phyloP scores from a whole-genome alignment of 1,140 invertebrate species.

The Rhysida immarginata region DNA sequence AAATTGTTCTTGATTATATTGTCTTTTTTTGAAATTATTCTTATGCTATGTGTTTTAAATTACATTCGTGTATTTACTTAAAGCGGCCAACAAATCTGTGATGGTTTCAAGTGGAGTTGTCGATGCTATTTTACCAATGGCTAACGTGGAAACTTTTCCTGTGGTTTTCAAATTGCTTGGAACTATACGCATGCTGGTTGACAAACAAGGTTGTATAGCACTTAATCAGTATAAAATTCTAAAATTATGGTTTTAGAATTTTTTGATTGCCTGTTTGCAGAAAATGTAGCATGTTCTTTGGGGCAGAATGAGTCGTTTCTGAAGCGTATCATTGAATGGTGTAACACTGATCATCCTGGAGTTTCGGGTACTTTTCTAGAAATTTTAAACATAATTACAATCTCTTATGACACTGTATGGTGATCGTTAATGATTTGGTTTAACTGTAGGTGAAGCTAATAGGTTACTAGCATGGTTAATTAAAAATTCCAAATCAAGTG shows the following conservation, averaged over 20 bases:
- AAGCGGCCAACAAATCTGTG: slow-evolving; percentile 1
- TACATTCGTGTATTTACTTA: background rate
- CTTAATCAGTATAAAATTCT: too few species aligned
- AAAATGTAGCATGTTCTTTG: slow-evolving; percentile 42
- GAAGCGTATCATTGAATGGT: slow-evolving; percentile 55
- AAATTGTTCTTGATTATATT: too few species aligned
- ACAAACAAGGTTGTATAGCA: slow-evolving; percentile 64
- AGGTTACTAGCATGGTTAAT: slow-evolving; percentile 65
- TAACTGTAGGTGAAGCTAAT: slow-evolving; percentile 50
- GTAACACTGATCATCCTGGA: slow-evolving; percentile 57
- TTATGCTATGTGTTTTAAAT: too few species aligned
- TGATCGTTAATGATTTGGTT: background rate
- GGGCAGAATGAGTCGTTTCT: slow-evolving; percentile 42
- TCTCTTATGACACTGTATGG: too few species aligned
- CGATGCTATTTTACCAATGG: slow-evolving; percentile 50
- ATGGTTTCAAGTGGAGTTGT: slow-evolving; percentile 42
- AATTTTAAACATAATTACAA: too few species aligned
- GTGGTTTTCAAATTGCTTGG: slow-evolving; percentile 76
- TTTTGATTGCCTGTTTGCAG: slow-evolving; percentile 27
- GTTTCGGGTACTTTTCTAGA: slow-evolving; percentile 53
- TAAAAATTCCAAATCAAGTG: slow-evolving; percentile 48
- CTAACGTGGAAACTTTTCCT: slow-evolving; percentile 53
- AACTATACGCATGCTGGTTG: slow-evolving; percentile 66
- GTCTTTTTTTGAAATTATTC: too few species aligned
- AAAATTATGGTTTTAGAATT: too few species aligned